Percentiles rank a stretch among this genome's conserved stretches.
Conservation (phyloP, 2,113 vertebrate species). For the Pomatorhinus ruficollis region DNA sequence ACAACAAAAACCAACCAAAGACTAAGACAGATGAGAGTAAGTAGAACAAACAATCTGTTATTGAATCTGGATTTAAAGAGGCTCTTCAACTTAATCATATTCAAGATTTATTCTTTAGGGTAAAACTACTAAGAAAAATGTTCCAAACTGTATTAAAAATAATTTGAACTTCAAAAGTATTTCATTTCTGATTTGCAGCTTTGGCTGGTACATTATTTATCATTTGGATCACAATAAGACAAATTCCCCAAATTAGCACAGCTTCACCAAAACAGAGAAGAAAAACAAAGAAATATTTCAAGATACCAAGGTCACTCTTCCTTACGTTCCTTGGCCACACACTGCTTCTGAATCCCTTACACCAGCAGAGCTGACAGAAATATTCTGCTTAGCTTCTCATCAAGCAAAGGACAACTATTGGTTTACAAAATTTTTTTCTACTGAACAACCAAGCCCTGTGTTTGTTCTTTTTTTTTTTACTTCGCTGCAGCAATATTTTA, state of each 20-base stretch:
- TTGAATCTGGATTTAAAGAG: neutral
- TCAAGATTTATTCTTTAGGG: neutral
- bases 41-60: neutral
- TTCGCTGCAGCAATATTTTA: neutral
- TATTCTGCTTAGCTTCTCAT: slow-evolving; percentile 1
- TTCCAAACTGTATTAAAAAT: neutral
- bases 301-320: slow-evolving; percentile 4
- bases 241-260: neutral
- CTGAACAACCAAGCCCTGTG: neutral
- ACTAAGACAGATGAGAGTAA: neutral
- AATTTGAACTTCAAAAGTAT: neutral
- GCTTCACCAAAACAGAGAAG: neutral
- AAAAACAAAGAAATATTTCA: neutral
- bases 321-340: neutral
- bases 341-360: neutral
- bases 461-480: neutral
- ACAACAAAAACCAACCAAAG: neutral
- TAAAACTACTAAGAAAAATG: neutral
- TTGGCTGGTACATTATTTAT: neutral
- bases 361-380: neutral
- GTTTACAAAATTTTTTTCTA: neutral
- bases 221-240: neutral
- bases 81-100: neutral
- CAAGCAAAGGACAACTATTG: neutral
- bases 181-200: neutral